Conservation (phyloP, 1,140 invertebrate species). For the Drosophila equinoxialis region DNA sequence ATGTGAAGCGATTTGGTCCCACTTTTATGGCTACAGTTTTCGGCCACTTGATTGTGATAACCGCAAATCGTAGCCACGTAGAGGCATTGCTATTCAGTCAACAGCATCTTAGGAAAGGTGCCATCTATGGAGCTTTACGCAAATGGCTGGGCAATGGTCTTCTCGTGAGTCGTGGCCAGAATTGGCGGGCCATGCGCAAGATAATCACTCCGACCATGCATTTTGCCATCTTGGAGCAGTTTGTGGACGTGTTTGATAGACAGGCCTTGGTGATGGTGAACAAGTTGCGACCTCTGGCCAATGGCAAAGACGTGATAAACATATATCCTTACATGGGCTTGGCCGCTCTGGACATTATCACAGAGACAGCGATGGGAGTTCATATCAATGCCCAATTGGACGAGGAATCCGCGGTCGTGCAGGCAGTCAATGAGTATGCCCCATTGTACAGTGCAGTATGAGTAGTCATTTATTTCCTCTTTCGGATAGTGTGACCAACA, state of each 20-base stretch:
- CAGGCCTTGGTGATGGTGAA: slow-evolving; percentile 87
- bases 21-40: slow-evolving; percentile 86
- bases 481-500: slow-evolving; percentile 61
- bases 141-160: slow-evolving; percentile 88
- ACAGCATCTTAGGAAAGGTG: slow-evolving; percentile 66
- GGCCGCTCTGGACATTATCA: slow-evolving; percentile 63
- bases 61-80: slow-evolving; percentile 81
- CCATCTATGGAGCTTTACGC: slow-evolving; percentile 79
- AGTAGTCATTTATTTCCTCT: slow-evolving; percentile 7
- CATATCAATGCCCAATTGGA: slow-evolving; percentile 89
- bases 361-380: slow-evolving; percentile 93
- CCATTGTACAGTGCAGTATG: neutral
- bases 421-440: slow-evolving; percentile 87
- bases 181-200: slow-evolving; percentile 70
- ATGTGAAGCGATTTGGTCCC: slow-evolving; percentile 75
- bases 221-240: slow-evolving; percentile 90
- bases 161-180: slow-evolving; percentile 84
- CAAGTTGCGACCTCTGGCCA: slow-evolving; percentile 85
- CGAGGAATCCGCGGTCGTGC: slow-evolving; percentile 88
- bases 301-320: slow-evolving; percentile 58
- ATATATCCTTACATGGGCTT: slow-evolving; percentile 57
- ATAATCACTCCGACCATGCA: slow-evolving; percentile 92
- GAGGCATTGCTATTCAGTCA: slow-evolving; percentile 63
- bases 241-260: slow-evolving; percentile 89
- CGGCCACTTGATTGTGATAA: slow-evolving; percentile 75